Base-by-base conservation (phyloP, 2,797 vertebrate genomes). In the Hapalemur alaotrensis region DNA sequence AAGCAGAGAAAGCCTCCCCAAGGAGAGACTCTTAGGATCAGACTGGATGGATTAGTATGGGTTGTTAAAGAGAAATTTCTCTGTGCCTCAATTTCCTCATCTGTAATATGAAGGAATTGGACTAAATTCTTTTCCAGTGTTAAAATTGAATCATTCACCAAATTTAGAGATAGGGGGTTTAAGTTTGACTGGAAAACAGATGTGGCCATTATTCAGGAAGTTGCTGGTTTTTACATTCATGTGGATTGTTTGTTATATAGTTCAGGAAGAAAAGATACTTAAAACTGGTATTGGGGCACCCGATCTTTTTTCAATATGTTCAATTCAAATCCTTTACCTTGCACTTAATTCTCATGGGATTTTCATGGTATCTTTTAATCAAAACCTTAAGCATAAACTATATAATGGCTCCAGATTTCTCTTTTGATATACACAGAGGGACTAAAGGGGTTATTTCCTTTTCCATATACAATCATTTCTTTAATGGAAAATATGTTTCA, bases 351-450 rank as follows among this genome's bases (percentile, higher is more conserved):
- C 91, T 93, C 83, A 9, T 85, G 93, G 69, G 93, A 94, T 80
- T 95, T 93, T 84, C 85, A 95, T 94, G 76, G 43, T 92, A 92
- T 96, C 96, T 96, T 97, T 97, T 95, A 97, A 98, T 98, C 94
- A 96, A 95, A 98, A 97, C 86, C 69, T 85, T 73, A 78, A 96
- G 69, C 93, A 90, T 61, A 96, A 95, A 87, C 93, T 87, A 57
- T 59, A 83, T 87, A 95, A 95, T 79, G 63, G 72, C 41, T 95
- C 80, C 80, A 92, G 89, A 69, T 79, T 96, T 97, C 52, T 85
- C 78, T 93, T 90, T 94, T 79, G 70, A 90, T 96, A 96, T 95
- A 85, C 94, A 88, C 94, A 93, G 61, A 91, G 96, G 87, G 84
- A 89, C 67, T 54, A 38, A 78, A 38, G 30, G 28, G 93, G 69